A percentile compares a stretch with the other conserved stretches of the same genome.
These are phyloP conservation scores for Drosophila aff. DNA, from an alignment of 1,140 invertebrate species.

Conservation along the genomic window DNA sequence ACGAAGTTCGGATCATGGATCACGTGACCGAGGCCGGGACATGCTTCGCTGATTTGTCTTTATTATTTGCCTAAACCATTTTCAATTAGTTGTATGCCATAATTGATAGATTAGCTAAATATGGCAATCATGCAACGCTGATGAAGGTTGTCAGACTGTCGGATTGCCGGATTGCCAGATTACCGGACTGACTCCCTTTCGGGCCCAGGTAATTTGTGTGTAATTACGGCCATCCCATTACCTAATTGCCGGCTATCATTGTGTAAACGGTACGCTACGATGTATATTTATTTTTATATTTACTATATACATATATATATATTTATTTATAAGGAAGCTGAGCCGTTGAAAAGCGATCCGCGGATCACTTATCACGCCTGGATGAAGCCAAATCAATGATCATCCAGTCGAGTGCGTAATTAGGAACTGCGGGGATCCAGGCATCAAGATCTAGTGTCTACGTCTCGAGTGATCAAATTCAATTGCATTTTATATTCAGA, in stretches of 20 bases:
- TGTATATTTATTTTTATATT: neutral
- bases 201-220: slow-evolving; percentile 36
- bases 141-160: slow-evolving; percentile 39
- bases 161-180: slow-evolving; percentile 22
- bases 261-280: slow-evolving; percentile 19
- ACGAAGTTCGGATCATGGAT: slow-evolving; percentile 15
- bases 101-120: slow-evolving; percentile 61
- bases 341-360: slow-evolving; percentile 9
- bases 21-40: slow-evolving; percentile 58
- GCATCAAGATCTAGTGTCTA: neutral
- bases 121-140: slow-evolving; percentile 46
- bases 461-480: neutral
- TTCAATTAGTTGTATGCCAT: slow-evolving; percentile 59
- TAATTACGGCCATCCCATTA: slow-evolving; percentile 32
- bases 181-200: slow-evolving; percentile 27
- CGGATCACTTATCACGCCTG: slow-evolving; percentile 17
- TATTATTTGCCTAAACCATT: slow-evolving; percentile 58
- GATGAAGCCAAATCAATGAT: slow-evolving; percentile 12
- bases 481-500: neutral
- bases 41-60: slow-evolving; percentile 53
- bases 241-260: slow-evolving; percentile 36
- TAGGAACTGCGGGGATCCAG: slow-evolving; percentile 9
- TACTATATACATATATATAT: neutral
- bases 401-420: slow-evolving; percentile 29
- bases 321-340: slow-evolving; percentile 16